Evolutionary conservation across 2,888 invertebrate species (phyloP), one percentile per base, ranked within the genome.

Genomic region (Omphaloscelis lunosa): DNA sequence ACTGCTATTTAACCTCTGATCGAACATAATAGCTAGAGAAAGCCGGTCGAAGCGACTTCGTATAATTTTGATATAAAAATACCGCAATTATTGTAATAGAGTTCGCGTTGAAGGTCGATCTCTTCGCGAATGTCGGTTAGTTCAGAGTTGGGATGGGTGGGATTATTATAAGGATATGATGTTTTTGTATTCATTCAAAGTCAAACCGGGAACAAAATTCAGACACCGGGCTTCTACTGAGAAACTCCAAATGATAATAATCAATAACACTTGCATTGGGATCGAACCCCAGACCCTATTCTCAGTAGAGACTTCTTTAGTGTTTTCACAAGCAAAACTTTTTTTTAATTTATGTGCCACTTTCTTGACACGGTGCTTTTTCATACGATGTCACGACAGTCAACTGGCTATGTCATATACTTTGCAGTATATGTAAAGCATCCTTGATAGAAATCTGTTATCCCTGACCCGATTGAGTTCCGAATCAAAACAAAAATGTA

Each of bases 21-120:
- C 82, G 59, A 51, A 70, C 27, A 62, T 75, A 80, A 77, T 68
- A 58, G 67, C 45, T 58, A 70, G 88, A 82, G 87, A 87, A 87
- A 87, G 87, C 80, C 73, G 88, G 88, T 77, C 88, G 77, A 56
- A 73, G 23, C 61, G n/a, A 45, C 66, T 73, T n/a, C 59, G 77
- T 74, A 86, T 80, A 79, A 78, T 80, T 77, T 65, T 65, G 11
- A 70, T 34, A 75, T 75, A 62, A 73, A 81, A 85, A 82, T 78
- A 81, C 74, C 79, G 77, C 78, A 72, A 80, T 77, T 62, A 66
- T 73, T 71, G 15, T 72, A 63, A 66, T 72, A 34, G 58, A 58
- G 41, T 63, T 72, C 58, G 66, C 53, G 65, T 72, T 72, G 80
- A 83, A 85, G 77, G 80, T 69, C 77, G n/a, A 67, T 56, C 34